Evolutionary conservation across 2,888 invertebrate species (phyloP), one percentile per base, ranked within the genome.

Genomic region (Drosophila atripex): DNA sequence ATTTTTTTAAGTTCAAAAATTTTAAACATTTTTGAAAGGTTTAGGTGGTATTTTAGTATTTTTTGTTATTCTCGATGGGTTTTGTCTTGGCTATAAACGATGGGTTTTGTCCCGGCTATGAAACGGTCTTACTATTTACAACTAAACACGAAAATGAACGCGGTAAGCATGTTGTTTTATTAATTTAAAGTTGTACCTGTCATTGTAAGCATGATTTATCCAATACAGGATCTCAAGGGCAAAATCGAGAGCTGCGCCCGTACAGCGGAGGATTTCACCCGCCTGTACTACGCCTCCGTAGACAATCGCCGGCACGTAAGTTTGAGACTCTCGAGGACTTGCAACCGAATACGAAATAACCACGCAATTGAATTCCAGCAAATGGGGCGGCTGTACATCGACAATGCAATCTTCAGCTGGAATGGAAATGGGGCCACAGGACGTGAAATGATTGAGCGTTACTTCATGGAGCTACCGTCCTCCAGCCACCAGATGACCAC

Each of bases 401-500:
- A 97, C 47, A 94, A 94, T 23, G 97, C 96, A 6, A 92, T 95
- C n/a, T 92, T 98, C 54, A 95, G 97, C 46, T 99, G 98, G 98
- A 98, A 98, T 92, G 98, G 98, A 28, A 97, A 97, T 91, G 95
- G 95, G 6, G 93, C 96, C 0, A 94, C 93, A 56, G 97, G 97
- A 6, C 95, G 94, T 85, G 96, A 96, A 35, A 94, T 94, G 71
- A 97, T 99, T 60, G 95, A 96, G 86, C 96, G 96, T 87, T 98
- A 97, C 89, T 94, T 96, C 73, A 94, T 95, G 89, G 95, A 96
- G 75, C 92, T 98, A 60, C 98, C 98, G 2, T 91, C 95, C 0
- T 95, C 97, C 18, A 95, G 95, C 77, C 97, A 98, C 89, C 93
- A 92, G 3, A 88, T 98, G 50, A 94, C 93, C 72, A 95, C 96